phyloP scores from a whole-genome alignment of 2,113 vertebrate genomes.

The Dromaius novaehollandiae region DNA sequence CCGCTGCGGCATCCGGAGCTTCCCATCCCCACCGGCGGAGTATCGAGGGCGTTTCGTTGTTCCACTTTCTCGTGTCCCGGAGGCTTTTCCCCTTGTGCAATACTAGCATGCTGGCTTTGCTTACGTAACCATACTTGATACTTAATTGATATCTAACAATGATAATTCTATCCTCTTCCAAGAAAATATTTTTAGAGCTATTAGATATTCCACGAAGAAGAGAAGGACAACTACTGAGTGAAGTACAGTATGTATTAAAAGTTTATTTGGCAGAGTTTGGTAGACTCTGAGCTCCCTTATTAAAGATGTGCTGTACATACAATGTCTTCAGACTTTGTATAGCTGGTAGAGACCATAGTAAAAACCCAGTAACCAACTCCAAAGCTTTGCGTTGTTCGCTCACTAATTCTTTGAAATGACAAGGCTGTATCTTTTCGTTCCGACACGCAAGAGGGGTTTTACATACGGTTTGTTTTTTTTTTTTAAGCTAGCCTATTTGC shows the following conservation, averaged over 20 bases:
- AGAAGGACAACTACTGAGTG: conserved; percentile 64
- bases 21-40: conserved; percentile 58
- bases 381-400: conserved; percentile 74
- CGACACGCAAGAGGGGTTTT: not conserved
- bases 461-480: not conserved
- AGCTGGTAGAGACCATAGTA: conserved; percentile 73
- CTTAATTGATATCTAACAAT: conserved; percentile 72
- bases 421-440: conserved; percentile 41
- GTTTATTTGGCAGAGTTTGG: conserved; percentile 70
- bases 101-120: conserved; percentile 86
- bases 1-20: conserved; percentile 53
- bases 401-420: conserved; percentile 28
- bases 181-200: conserved; percentile 79
- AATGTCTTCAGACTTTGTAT: conserved; percentile 79
- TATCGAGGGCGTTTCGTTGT: conserved; percentile 66
- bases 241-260: conserved; percentile 68
- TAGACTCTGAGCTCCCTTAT: conserved; percentile 72
- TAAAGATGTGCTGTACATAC: conserved; percentile 78
- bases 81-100: conserved; percentile 77
- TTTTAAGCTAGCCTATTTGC: not conserved
- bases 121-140: conserved; percentile 80
- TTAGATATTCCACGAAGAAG: conserved; percentile 69
- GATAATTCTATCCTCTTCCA: conserved; percentile 75
- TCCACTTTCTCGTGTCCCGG: conserved; percentile 73
- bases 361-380: conserved; percentile 69